Evolutionary conservation across 2,113 vertebrate species (phyloP), one percentile per base, ranked within the genome.

Genomic region (Peromyscus polionotus): DNA sequence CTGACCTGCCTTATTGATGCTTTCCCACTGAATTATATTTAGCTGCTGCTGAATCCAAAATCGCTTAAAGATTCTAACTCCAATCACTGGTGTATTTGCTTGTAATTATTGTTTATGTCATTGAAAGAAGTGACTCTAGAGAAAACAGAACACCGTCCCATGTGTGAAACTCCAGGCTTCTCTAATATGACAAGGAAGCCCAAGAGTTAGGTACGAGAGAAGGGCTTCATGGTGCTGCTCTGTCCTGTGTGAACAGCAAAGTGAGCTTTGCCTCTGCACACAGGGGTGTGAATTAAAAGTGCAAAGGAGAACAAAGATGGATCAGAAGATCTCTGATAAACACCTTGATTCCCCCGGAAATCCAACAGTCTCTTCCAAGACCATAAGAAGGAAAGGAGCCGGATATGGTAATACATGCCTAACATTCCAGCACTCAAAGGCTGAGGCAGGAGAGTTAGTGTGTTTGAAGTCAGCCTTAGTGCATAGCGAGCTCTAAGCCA

Each of bases 21-120:
- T 94, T 95, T 84, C 51, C 65, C 95, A 94, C 67, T 88, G 28
- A 90, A 88, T 95, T 67, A 54, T 81, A 45, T 26, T 85, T 75
- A 90, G 59, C 70, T 75, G 7, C 48, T 91, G 28, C 39, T 70
- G 63, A 90, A 87, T 89, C 42, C 31, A 90, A 91, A 86, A 54
- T 45, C 81, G 81, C 90, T 83, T 83, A 73, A 92, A 70, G 54
- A 51, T 31, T 84, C 54, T 91, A 80, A 95, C n/a, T 88, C 61
- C 28, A 59, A 86, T 57, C 94, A 84, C 19, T 96, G 28, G 19
- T 45, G 92, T 4, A 13, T 84, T 63, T 83, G 42, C 84, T 95
- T 94, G 42, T 51, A 87, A 96, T 92, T 84, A 93, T 68, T 95
- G 10, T 1, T 48, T 65, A 28, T 61, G 13, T 22, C 94, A 88